These are phyloP conservation scores for Machimus rusticus DNA, from an alignment of 2,888 invertebrate species.

Conservation along the genomic window DNA sequence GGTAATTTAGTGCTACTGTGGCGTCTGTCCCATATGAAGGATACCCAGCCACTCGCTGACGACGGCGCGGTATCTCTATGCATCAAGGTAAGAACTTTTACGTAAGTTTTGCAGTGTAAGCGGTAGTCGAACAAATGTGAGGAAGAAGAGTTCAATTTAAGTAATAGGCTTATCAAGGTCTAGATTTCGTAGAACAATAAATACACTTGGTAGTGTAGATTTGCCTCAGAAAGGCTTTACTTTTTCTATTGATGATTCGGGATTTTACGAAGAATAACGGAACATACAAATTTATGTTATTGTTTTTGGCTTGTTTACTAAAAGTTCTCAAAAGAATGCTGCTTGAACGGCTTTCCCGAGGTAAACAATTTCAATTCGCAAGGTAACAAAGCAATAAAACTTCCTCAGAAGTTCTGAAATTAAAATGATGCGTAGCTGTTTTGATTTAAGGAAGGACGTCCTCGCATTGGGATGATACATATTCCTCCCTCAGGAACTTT, in stretches of 20 bases:
- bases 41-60: conserved; percentile 21
- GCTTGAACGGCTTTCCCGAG: background rate
- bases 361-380: background rate
- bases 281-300: conserved; percentile 25
- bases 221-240: background rate
- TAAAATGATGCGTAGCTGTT: background rate
- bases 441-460: background rate
- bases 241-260: conserved; percentile 37
- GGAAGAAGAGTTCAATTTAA: conserved; percentile 41
- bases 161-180: conserved; percentile 42
- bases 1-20: conserved; percentile 46
- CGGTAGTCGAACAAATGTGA: background rate
- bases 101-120: conserved; percentile 10
- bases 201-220: background rate
- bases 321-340: background rate
- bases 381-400: background rate
- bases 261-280: background rate
- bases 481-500: background rate
- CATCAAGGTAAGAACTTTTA: conserved; percentile 43
- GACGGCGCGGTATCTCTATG: background rate
- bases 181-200: background rate
- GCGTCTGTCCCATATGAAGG: conserved; percentile 43
- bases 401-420: background rate
- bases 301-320: conserved; percentile 15
- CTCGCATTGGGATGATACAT: background rate